These are phyloP conservation scores for Umimayanthus kanabou DNA, from an alignment of 92 coral and sea anemone genomes.

Conservation along the genomic window DNA sequence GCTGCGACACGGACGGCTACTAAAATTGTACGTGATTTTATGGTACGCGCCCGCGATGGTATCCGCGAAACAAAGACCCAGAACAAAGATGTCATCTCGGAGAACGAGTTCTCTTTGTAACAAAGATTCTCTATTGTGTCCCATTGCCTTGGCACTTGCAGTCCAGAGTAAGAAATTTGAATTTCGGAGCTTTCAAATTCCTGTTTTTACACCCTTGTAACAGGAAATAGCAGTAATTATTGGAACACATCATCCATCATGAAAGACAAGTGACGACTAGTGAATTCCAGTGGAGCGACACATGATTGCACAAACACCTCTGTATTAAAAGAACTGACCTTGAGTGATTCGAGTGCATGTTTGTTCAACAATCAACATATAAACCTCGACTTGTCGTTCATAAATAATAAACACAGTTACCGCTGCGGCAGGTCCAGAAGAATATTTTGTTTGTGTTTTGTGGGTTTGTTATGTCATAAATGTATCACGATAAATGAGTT, in stretches of 20 bases:
- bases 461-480: background rate
- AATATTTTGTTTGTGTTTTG: background rate
- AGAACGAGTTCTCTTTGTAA: background rate
- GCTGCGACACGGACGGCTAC: background rate
- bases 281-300: constrained; percentile 15
- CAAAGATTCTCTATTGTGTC: too few relatives aligned
- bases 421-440: background rate
- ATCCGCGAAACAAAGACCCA: background rate
- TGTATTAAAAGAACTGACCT: background rate
- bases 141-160: background rate
- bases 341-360: background rate
- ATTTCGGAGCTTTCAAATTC: background rate
- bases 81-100: too few relatives aligned
- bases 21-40: background rate
- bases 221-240: constrained; percentile 21
- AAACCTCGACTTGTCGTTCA: background rate
- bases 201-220: constrained; percentile 15
- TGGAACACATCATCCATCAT: constrained; percentile 9
- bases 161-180: background rate
- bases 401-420: background rate
- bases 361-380: background rate
- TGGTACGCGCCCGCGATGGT: background rate
- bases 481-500: background rate
- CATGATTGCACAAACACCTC: background rate
- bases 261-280: constrained; percentile 3